Evolutionary conservation across 2,113 vertebrate species (phyloP).

Genomic region (Nannobrachium achirus): DNA sequence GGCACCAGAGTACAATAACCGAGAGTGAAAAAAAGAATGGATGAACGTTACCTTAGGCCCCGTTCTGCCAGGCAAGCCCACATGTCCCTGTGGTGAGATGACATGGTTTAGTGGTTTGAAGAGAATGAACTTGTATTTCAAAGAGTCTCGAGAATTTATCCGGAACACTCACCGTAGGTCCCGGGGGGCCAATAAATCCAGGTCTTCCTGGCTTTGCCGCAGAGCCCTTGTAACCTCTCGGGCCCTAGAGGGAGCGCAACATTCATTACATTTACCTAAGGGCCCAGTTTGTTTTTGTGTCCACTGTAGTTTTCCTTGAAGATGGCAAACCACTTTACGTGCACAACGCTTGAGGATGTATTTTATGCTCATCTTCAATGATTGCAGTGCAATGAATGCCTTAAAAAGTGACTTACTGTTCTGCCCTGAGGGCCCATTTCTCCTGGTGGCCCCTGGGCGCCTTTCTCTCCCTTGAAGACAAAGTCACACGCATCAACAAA

Average conservation of each 20-base stretch:
- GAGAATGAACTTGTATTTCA: constrained; percentile 53
- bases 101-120: constrained; percentile 54
- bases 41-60: constrained; percentile 73
- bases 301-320: constrained; percentile 29
- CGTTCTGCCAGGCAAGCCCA: constrained; percentile 70
- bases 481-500: constrained; percentile 34
- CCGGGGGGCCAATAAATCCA: constrained; percentile 78
- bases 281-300: constrained; percentile 50
- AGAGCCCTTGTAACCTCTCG: constrained; percentile 77
- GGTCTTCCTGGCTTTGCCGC: constrained; percentile 81
- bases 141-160: constrained; percentile 47
- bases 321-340: constrained; percentile 57
- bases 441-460: constrained; percentile 72
- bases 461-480: constrained; percentile 80
- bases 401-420: constrained; percentile 74
- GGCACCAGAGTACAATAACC: constrained; percentile 16
- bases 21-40: constrained; percentile 35
- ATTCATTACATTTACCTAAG: constrained; percentile 61
- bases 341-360: constrained; percentile 13
- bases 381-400: constrained; percentile 21
- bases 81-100: constrained; percentile 75
- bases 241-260: constrained; percentile 68
- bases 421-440: constrained; percentile 80
- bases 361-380: constrained; percentile 24
- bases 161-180: constrained; percentile 73